Evolutionary conservation across 1,140 invertebrate genomes (phyloP), one percentile per base, ranked within the genome.

Genomic region (Solen grandis): DNA sequence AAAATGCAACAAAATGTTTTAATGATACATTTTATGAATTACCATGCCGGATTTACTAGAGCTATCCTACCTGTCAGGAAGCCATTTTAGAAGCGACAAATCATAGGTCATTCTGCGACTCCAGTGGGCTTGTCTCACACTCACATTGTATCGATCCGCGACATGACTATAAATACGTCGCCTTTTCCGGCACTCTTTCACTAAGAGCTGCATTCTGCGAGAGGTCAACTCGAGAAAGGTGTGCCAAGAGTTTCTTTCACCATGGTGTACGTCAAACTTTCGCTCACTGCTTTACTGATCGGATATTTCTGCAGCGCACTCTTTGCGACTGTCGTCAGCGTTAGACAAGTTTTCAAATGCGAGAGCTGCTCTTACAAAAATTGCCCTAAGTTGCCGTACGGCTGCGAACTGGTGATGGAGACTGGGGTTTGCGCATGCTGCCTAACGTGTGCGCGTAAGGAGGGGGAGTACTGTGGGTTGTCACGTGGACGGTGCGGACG

Each of bases 341-440:
- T 75, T 5, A 27, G 41, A 52, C 38, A 63, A 25, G n/a, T 38
- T 33, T 62, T 75, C 36, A 46, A 72, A 50, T 75, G 72, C 35
- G 60, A 31, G 33, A 41, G 19, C 19, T 75, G 72, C 19, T 8
- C 36, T 1, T 31, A 13, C 1, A 59, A 29, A 52, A 41, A 31
- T 55, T 76, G 74, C 57, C 65, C 72, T 8, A 33, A 31, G 19
- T 60, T 76, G 22, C 16, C 5, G 41, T 31, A 22, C 5, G 77
- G 2, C 8, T 83, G 81, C 60, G 74, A 83, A 65, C 38, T 83
- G 10, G 81, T 78, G 1, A 27, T 55, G 41, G 81, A 83, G 35
- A 66, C 81, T 8, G 81, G 81, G 0, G 57, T 83, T 5, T 83
- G 81, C 33, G 54, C 66, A 14, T 83, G 82, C 50, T 83, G 82